A percentile compares a stretch with the other conserved stretches of the same genome.
Conservation (phyloP, 2,797 vertebrate species). For the Chaetophractus vellerosus region DNA sequence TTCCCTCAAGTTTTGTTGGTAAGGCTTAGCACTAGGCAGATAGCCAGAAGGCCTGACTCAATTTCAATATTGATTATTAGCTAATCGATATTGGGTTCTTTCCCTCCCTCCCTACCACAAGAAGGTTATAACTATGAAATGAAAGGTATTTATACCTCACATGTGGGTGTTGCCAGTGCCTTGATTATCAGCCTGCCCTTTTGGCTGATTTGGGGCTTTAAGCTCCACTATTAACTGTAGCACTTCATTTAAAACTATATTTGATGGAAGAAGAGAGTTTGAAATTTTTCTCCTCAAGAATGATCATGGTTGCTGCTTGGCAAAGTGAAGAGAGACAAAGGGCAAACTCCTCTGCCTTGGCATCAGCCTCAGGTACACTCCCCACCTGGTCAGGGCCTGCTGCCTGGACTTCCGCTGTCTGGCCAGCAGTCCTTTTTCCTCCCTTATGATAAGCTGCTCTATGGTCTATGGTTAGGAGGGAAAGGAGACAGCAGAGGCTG, state of each 20-base stretch:
- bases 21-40: not conserved
- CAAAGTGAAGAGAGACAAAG: not conserved
- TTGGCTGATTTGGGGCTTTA: not conserved
- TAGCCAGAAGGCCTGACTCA: not conserved
- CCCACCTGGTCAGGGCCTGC: not conserved
- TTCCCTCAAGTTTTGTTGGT: not conserved
- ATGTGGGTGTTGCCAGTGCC: not conserved
- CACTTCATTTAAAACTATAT: not conserved
- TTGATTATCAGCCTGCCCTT: not conserved
- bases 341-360: not conserved
- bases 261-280: not conserved
- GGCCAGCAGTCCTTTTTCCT: not conserved
- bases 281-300: not conserved
- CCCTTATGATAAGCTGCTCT: not conserved
- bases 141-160: not conserved
- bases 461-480: not conserved
- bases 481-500: not conserved
- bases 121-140: not conserved
- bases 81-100: not conserved
- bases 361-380: fast-evolving
- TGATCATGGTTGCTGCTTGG: not conserved
- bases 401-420: not conserved
- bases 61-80: not conserved
- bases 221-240: not conserved
- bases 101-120: not conserved